A percentile compares a stretch with the other conserved stretches of the same genome.
phyloP scores from a whole-genome alignment of 2,113 vertebrate species.

The Phoxinus phoxinus region DNA sequence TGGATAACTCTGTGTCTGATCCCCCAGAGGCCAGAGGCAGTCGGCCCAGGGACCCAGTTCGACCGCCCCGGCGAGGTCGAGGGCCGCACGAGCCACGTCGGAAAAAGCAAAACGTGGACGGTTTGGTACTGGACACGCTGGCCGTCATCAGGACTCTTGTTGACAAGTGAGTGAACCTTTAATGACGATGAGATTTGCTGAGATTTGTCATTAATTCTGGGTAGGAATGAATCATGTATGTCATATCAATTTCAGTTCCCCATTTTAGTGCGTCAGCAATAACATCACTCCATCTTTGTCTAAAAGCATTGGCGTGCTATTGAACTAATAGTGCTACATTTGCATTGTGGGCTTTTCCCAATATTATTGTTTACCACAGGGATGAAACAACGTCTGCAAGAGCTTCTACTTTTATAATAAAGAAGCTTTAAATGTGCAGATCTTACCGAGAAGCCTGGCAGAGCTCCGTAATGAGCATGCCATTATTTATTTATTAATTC shows the following conservation, averaged over 20 bases:
- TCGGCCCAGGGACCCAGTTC: conserved; percentile 90
- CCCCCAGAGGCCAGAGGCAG: conserved; percentile 79
- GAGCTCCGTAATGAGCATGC: conserved; percentile 20
- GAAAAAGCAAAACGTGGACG: conserved; percentile 98
- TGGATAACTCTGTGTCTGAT: conserved; percentile 75
- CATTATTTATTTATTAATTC: conserved; percentile 48
- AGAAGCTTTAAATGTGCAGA: not conserved
- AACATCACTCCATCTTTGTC: not conserved
- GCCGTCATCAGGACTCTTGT: conserved; percentile 97
- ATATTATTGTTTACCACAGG: not conserved
- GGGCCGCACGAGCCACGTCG: conserved; percentile 95
- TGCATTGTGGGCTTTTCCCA: not conserved
- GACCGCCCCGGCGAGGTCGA: conserved; percentile 91
- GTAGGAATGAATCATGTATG: not conserved
- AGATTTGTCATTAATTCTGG: not conserved
- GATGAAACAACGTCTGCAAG: not conserved
- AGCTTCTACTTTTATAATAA: not conserved
- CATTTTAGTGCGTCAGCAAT: not conserved
- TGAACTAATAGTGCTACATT: not conserved
- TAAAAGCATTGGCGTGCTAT: not conserved
- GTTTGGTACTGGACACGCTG: conserved; percentile 95
- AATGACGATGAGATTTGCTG: not conserved
- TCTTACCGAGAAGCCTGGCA: not conserved
- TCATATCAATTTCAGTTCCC: conserved; percentile 26
- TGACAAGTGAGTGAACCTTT: conserved; percentile 89